phyloP scores from a whole-genome alignment of 2,113 vertebrate genomes.

The Melanerpes aurifrons region DNA sequence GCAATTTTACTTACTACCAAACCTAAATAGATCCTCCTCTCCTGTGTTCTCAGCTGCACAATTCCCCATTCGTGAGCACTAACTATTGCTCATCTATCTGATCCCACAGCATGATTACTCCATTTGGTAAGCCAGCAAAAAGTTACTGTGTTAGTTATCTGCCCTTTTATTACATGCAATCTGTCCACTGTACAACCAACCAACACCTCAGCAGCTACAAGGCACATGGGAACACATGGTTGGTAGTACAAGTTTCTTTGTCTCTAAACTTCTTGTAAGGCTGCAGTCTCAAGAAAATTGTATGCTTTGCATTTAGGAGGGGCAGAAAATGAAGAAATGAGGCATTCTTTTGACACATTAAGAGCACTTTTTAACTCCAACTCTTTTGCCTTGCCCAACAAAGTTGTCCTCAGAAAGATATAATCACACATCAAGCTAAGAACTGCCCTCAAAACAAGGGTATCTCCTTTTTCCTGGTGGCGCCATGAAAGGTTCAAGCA shows the following conservation, averaged over 20 bases:
- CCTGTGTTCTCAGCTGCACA: not conserved
- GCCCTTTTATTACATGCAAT: not conserved
- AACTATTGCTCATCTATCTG: not conserved
- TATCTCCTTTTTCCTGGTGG: not conserved
- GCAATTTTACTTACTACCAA: not conserved
- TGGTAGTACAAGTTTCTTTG: not conserved
- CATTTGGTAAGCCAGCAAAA: not conserved
- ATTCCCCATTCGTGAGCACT: not conserved
- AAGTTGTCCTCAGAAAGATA: not conserved
- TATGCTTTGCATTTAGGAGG: not conserved
- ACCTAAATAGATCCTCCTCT: not conserved
- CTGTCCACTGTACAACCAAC: not conserved
- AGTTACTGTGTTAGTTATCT: not conserved
- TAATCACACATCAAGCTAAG: accelerated
- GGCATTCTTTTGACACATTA: not conserved
- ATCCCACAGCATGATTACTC: not conserved
- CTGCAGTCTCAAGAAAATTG: not conserved
- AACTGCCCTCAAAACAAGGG: not conserved
- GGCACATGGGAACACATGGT: not conserved
- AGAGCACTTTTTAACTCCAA: not conserved
- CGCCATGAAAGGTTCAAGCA: not conserved
- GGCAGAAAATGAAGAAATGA: not conserved
- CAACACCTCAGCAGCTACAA: not conserved
- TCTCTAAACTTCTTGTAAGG: not conserved
- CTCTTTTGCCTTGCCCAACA: not conserved